Evolutionary conservation across 2,113 vertebrate species (phyloP).

Genomic region (Coptodon bakossiorum): DNA sequence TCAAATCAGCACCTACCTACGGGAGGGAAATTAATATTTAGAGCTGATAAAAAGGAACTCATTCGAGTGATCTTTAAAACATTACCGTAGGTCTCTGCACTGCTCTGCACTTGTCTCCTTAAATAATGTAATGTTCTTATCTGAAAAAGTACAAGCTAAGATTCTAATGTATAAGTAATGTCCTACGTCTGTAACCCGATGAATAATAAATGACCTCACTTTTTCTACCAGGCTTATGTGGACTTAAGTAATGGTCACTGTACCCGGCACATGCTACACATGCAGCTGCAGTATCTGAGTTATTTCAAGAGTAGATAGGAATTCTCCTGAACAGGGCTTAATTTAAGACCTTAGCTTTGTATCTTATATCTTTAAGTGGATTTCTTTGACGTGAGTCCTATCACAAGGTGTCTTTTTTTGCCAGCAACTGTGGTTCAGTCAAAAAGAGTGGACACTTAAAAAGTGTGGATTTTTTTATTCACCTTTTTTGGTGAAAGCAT

Average conservation of each 20-base stretch:
- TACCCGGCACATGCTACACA: not conserved
- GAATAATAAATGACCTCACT: conserved; percentile 44
- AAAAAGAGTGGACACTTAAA: not conserved
- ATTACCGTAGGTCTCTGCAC: conserved; percentile 34
- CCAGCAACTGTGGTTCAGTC: not conserved
- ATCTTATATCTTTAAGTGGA: not conserved
- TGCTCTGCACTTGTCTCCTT: conserved; percentile 49
- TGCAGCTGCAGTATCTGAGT: not conserved
- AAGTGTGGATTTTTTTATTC: not conserved
- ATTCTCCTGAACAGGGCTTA: not conserved
- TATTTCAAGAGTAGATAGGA: not conserved
- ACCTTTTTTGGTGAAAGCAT: not conserved
- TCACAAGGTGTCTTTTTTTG: not conserved
- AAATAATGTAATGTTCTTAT: conserved; percentile 54
- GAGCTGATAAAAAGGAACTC: conserved; percentile 14
- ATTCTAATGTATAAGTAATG: conserved; percentile 63
- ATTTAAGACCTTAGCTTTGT: not conserved
- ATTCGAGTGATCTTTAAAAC: conserved; percentile 56
- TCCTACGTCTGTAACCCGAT: conserved; percentile 37
- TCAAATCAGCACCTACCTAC: not conserved
- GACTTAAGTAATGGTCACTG: not conserved
- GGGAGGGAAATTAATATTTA: conserved; percentile 11
- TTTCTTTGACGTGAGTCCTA: not conserved
- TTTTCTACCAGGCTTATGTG: not conserved
- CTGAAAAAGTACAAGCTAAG: conserved; percentile 55